Evolutionary conservation across 2,113 vertebrate genomes (phyloP), one percentile per base, ranked within the genome.

Genomic region (Bombycilla garrulus): DNA sequence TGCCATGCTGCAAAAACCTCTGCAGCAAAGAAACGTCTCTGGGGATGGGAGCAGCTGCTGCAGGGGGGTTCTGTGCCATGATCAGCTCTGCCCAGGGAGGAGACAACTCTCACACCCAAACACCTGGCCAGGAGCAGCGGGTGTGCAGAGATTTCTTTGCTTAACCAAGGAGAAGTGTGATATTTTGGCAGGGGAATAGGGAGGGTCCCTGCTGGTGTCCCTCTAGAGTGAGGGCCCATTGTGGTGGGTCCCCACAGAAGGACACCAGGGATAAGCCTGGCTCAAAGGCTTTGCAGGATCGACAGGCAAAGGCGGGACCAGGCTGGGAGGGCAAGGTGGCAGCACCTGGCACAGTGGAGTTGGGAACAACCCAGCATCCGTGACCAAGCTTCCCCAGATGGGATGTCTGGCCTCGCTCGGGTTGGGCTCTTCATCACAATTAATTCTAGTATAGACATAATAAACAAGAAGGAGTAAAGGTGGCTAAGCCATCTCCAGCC

Each of bases 301-400:
- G 76, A 35, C 29, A 56, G 76, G 31, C 9, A 66, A 48, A 48
- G 71, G 21, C 58, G 77, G 50, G 25, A 35, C 12, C 0, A 5
- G 35, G 24, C n/a, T 78, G 74, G 48, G 28, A 73, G 13, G 26
- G n/a, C 21, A 86, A 48, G 0, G 2, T 64, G 71, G 77, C 44
- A 67, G 35, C 36, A 48, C 11, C 29, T 0, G 0, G 38, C 29
- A 38, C 3, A 5, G 22, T 25, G 29, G 53, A 60, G 18, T 4
- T 87, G 29, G 33, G 76, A 62, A 42, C 36, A 77, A 86, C 60
- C 16, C 60, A 38, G 54, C 16, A 66, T 31, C 60, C 31, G 5
- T 17, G 33, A 48, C 28, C 23, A 13, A 5, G 9, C 13, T 48
- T 29, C 10, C 25, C 33, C 8, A 13, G 1, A 17, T 17, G 36